Percentiles rank a stretch among this genome's conserved stretches.
These are phyloP conservation scores for Rhinichthys klamathensis DNA, from an alignment of 2,113 vertebrate species.

Conservation along the genomic window DNA sequence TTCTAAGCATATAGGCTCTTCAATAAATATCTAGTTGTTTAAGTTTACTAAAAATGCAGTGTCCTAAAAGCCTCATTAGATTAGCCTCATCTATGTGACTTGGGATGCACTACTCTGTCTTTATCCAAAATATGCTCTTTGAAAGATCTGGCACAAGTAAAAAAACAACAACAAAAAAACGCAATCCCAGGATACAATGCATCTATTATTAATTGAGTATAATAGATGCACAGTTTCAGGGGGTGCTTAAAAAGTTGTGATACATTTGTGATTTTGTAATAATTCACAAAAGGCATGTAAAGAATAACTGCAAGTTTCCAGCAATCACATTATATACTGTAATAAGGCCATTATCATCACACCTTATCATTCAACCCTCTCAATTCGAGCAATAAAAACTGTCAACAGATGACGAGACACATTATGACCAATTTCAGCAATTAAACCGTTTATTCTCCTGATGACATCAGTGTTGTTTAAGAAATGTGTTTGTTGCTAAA, in stretches of 20 bases:
- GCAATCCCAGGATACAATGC: slow-evolving; percentile 4
- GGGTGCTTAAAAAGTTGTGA: not conserved
- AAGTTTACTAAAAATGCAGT: not conserved
- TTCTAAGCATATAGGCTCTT: not conserved
- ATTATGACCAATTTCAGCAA: not conserved
- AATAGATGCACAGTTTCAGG: not conserved
- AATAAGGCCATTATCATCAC: not conserved
- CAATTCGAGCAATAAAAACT: not conserved
- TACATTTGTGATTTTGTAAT: not conserved
- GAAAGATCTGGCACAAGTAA: slow-evolving; percentile 12
- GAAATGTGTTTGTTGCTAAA: slow-evolving; percentile 1
- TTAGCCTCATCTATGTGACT: not conserved
- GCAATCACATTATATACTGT: not conserved
- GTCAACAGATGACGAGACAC: not conserved
- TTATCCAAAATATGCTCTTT: slow-evolving; percentile 27
- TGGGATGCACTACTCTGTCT: not conserved
- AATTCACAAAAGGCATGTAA: not conserved
- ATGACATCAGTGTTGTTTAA: not conserved
- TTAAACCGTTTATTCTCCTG: not conserved
- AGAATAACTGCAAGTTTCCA: not conserved
- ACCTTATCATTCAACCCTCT: not conserved
- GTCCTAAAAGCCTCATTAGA: slow-evolving; percentile 24
- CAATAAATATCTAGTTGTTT: slow-evolving; percentile 5
- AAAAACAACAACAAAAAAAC: not conserved
- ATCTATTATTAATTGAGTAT: slow-evolving; percentile 4